phyloP scores from a whole-genome alignment of 2,797 vertebrate species.

The Nyctibius grandis region DNA sequence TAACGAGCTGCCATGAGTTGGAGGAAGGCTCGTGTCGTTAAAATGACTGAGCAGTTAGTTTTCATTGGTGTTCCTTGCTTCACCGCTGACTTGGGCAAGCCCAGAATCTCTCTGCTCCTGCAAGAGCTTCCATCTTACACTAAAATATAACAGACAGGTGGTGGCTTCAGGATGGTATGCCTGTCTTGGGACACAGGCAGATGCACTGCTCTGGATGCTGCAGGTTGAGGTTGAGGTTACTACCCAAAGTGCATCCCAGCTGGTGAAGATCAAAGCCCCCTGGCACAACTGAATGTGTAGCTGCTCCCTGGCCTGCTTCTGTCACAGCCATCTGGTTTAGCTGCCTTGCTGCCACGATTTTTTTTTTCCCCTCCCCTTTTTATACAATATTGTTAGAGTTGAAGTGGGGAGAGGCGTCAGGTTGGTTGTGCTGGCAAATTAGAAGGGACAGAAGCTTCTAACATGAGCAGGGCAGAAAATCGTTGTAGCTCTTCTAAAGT shows the following conservation, averaged over 20 bases:
- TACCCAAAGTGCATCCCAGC: neutral
- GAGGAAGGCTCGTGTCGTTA: constrained; percentile 6
- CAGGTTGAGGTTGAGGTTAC: neutral
- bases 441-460: neutral
- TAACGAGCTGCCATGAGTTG: constrained; percentile 40
- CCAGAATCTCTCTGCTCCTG: neutral
- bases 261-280: neutral
- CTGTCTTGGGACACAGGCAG: neutral
- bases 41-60: constrained; percentile 37
- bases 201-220: neutral
- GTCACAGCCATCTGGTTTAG: constrained; percentile 26
- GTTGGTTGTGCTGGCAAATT: neutral
- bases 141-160: neutral
- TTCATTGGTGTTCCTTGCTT: neutral
- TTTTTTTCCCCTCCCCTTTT: neutral
- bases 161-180: neutral
- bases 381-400: neutral
- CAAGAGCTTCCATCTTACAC: neutral
- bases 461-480: neutral
- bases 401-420: neutral
- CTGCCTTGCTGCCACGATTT: neutral
- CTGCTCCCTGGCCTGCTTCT: constrained; percentile 19
- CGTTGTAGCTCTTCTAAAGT: neutral
- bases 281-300: neutral
- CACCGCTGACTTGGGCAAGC: neutral